Percentiles rank a stretch among this genome's conserved stretches.
These are phyloP conservation scores for Dusona sp. DNA, from an alignment of 2,888 invertebrate species.

Conservation along the genomic window DNA sequence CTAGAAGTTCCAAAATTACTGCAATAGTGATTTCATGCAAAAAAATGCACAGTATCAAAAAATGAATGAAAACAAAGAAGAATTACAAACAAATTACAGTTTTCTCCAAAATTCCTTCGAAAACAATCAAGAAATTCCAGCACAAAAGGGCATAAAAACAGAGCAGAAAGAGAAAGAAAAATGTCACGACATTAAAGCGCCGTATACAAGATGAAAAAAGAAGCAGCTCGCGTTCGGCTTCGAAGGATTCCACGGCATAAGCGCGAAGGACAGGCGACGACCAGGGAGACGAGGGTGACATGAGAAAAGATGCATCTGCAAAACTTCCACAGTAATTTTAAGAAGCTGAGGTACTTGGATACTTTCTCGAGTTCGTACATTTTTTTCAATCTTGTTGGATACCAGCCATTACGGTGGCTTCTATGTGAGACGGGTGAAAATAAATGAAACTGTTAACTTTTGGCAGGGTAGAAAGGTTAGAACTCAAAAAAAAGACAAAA, in stretches of 20 bases:
- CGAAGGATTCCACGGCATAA: slow-evolving; percentile 92
- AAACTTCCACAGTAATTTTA: slow-evolving; percentile 80
- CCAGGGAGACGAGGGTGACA: slow-evolving; percentile 93
- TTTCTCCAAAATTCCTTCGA: background rate
- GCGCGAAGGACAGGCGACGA: slow-evolving; percentile 95
- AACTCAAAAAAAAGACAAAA: slow-evolving; percentile 10
- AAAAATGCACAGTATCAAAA: background rate
- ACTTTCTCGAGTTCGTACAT: slow-evolving; percentile 75
- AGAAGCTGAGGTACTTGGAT: slow-evolving; percentile 78
- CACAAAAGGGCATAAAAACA: background rate
- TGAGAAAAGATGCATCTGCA: slow-evolving; percentile 92
- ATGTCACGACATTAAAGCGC: background rate
- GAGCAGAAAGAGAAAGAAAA: background rate
- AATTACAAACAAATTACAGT: background rate
- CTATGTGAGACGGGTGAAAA: slow-evolving; percentile 19
- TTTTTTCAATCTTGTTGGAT: slow-evolving; percentile 56
- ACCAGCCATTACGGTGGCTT: background rate
- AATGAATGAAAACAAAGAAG: background rate
- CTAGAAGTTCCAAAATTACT: background rate
- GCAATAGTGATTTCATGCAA: too few relatives aligned
- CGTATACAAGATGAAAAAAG: slow-evolving; percentile 3
- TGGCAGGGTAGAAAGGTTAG: background rate
- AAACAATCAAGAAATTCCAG: background rate
- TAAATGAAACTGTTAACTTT: slow-evolving; percentile 39
- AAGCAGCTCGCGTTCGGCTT: slow-evolving; percentile 89